Conservation (phyloP, 2,888 invertebrate genomes). For the Polymixis lichenea region DNA sequence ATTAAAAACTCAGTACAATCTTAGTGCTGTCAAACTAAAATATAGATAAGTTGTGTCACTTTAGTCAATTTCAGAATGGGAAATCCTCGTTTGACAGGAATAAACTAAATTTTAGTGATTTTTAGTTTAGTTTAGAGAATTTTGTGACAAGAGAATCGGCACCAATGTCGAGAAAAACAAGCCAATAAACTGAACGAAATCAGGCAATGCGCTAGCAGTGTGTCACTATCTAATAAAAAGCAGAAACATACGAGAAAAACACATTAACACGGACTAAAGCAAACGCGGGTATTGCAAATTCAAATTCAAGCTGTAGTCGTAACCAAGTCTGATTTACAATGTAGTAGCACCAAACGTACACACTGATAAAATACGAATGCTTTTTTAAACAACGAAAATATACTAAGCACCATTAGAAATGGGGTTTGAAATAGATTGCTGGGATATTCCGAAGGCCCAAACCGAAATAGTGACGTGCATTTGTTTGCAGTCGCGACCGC, state of each 20-base stretch:
- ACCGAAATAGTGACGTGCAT: slow-evolving; percentile 76
- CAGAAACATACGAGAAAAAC: slow-evolving; percentile 23
- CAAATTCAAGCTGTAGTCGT: slow-evolving; percentile 37
- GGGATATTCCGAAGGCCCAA: slow-evolving; percentile 66
- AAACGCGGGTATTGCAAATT: slow-evolving; percentile 39
- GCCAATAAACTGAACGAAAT: neutral
- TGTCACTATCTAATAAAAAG: slow-evolving; percentile 17
- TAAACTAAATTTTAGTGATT: too few relatives aligned
- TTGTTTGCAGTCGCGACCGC: slow-evolving; percentile 75
- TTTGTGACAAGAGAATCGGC: too few relatives aligned
- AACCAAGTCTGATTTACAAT: slow-evolving; percentile 49
- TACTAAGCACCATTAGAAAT: slow-evolving; percentile 28
- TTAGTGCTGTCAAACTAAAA: too few relatives aligned
- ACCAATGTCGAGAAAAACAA: neutral
- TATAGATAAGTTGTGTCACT: too few relatives aligned
- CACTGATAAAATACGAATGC: slow-evolving; percentile 32
- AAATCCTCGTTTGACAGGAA: too few relatives aligned
- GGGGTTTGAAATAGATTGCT: slow-evolving; percentile 43
- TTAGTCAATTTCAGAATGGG: too few relatives aligned
- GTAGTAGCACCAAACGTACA: slow-evolving; percentile 28
- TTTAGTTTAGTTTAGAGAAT: too few relatives aligned
- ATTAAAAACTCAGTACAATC: too few relatives aligned
- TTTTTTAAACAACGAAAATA: slow-evolving; percentile 25
- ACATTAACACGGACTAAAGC: neutral
- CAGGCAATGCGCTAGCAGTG: neutral